Evolutionary conservation across 2,113 vertebrate genomes (phyloP).

Genomic region (Piaya cayana): DNA sequence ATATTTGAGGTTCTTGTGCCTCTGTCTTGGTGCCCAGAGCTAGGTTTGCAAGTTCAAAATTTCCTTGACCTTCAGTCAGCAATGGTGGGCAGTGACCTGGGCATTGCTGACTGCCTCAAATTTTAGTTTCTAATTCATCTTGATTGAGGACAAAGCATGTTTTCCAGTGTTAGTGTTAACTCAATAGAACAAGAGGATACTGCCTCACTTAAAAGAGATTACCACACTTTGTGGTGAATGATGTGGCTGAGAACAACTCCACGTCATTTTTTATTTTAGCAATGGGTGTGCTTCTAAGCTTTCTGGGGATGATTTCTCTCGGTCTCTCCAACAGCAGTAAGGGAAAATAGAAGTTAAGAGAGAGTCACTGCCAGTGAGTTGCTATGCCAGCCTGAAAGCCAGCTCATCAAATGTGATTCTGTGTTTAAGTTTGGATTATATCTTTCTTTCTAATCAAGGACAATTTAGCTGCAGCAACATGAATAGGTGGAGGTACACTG

Average conservation of each 20-base stretch:
- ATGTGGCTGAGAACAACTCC: neutral
- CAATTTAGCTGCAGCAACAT: constrained; percentile 53
- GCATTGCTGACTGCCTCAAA: neutral
- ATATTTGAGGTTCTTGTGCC: neutral
- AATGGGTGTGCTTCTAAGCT: neutral
- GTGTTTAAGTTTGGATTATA: constrained; percentile 57
- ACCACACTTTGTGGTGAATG: neutral
- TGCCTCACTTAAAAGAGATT: neutral
- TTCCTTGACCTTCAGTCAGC: neutral
- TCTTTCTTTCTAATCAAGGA: constrained; percentile 60
- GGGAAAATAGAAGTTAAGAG: constrained; percentile 46
- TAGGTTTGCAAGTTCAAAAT: neutral
- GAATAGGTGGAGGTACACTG: constrained; percentile 48
- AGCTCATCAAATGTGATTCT: constrained; percentile 59
- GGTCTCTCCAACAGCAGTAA: neutral
- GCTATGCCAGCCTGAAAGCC: constrained; percentile 49
- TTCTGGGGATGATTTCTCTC: neutral
- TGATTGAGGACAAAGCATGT: neutral
- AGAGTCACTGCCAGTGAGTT: constrained; percentile 41
- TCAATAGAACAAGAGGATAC: neutral
- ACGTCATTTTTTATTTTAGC: neutral
- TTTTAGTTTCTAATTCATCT: neutral
- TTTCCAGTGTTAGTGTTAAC: neutral
- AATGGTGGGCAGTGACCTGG: fast-evolving
- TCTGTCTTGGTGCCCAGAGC: neutral